Evolutionary conservation across 2,797 vertebrate species (phyloP).

Genomic region (Acanthurus lineatus): DNA sequence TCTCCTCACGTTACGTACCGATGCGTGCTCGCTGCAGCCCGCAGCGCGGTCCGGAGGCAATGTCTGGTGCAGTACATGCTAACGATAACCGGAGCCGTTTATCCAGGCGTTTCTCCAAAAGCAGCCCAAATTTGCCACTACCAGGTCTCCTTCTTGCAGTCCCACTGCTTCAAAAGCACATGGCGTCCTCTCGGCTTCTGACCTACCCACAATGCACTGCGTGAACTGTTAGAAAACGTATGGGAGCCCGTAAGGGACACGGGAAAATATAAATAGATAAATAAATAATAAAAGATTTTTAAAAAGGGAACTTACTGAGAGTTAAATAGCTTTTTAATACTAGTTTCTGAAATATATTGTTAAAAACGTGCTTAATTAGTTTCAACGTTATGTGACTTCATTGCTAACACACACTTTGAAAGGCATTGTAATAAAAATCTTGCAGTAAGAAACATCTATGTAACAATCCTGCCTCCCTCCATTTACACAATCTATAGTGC

Average conservation of each 20-base stretch:
- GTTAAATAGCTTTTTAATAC: too few species aligned
- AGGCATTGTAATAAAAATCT: neutral
- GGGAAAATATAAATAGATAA: too few species aligned
- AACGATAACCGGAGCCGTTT: neutral
- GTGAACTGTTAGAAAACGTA: slow-evolving; percentile 41
- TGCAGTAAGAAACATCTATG: neutral
- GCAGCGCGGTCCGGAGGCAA: slow-evolving; percentile 82
- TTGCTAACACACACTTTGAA: neutral
- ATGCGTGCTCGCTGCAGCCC: slow-evolving; percentile 64
- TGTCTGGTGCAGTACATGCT: slow-evolving; percentile 83
- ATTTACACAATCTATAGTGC: neutral
- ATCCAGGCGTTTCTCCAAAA: neutral
- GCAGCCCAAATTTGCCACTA: neutral
- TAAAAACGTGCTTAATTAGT: too few species aligned
- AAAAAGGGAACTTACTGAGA: too few species aligned
- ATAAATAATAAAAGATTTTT: too few species aligned
- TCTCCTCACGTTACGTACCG: slow-evolving; percentile 73
- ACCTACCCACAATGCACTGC: slow-evolving; percentile 86
- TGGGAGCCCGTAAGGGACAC: slow-evolving; percentile 29
- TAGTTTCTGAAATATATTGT: too few species aligned
- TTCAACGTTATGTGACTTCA: too few species aligned
- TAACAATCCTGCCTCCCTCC: too few species aligned
- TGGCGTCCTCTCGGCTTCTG: slow-evolving; percentile 83
- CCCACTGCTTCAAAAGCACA: slow-evolving; percentile 82
- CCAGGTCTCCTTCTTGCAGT: neutral